A percentile compares a stretch with the other conserved stretches of the same genome.
Conservation (phyloP, 2,113 vertebrate species). For the Pygathrix nemaeus region DNA sequence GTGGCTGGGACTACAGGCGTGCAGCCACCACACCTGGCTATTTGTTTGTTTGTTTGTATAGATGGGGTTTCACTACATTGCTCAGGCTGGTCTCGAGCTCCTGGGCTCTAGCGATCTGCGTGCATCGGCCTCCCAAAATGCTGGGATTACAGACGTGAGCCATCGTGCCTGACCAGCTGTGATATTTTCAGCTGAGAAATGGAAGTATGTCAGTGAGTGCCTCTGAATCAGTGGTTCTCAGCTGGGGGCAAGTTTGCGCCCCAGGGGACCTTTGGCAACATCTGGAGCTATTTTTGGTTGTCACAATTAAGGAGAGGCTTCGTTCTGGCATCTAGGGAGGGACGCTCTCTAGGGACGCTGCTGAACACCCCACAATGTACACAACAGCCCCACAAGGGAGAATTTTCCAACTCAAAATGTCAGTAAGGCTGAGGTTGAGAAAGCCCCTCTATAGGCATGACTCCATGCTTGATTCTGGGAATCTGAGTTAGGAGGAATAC, state of each 20-base stretch:
- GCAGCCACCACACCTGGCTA: too few species aligned
- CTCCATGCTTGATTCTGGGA: neutral
- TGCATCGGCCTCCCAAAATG: too few species aligned
- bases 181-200: neutral
- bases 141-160: too few species aligned
- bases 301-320: neutral
- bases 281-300: neutral
- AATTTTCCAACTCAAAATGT: neutral
- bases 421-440: neutral
- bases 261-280: neutral
- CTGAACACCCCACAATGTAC: neutral
- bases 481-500: neutral
- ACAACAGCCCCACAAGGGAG: rapidly evolving
- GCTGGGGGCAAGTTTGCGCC: neutral
- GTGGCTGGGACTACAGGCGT: too few species aligned
- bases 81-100: too few species aligned
- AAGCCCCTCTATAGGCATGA: neutral
- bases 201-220: neutral
- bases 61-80: too few species aligned
- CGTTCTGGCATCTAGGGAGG: neutral
- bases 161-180: neutral
- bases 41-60: too few species aligned
- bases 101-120: too few species aligned
- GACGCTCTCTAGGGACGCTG: neutral
- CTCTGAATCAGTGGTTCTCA: neutral